phyloP scores from a whole-genome alignment of 1,140 invertebrate species.

The Calephelis nemesis region DNA sequence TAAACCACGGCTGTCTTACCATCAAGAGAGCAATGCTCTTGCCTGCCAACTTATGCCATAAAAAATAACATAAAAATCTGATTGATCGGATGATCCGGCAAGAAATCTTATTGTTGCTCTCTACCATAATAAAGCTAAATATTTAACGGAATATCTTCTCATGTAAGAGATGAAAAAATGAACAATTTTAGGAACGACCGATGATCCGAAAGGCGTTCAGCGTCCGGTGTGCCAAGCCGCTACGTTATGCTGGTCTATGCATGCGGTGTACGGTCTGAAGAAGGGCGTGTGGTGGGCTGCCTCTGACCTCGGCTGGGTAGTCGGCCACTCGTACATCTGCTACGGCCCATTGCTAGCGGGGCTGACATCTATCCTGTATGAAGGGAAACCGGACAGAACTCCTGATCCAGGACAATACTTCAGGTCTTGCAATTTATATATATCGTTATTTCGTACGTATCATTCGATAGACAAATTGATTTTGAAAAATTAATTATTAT shows the following conservation, averaged over 20 bases:
- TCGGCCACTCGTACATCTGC: slow-evolving; percentile 96
- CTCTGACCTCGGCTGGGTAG: slow-evolving; percentile 95
- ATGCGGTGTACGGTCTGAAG: slow-evolving; percentile 89
- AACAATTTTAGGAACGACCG: slow-evolving; percentile 71
- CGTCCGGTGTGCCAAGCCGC: slow-evolving; percentile 93
- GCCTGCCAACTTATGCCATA: too few species aligned
- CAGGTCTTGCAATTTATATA: slow-evolving; percentile 64
- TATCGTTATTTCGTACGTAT: too few species aligned
- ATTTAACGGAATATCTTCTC: neutral
- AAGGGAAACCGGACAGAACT: slow-evolving; percentile 96
- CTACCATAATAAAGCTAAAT: too few species aligned
- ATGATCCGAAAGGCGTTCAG: slow-evolving; percentile 90
- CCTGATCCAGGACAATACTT: slow-evolving; percentile 95
- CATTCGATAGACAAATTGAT: too few species aligned
- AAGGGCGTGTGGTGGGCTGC: slow-evolving; percentile 94
- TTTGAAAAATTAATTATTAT: too few species aligned
- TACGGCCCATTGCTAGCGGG: slow-evolving; percentile 92
- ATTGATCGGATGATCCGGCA: too few species aligned
- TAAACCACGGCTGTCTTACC: too few species aligned
- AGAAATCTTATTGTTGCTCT: neutral
- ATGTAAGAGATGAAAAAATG: neutral
- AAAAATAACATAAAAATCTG: too few species aligned
- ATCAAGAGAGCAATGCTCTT: too few species aligned
- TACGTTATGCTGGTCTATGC: slow-evolving; percentile 91
- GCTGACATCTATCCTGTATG: slow-evolving; percentile 93